phyloP scores from a whole-genome alignment of 2,888 invertebrate genomes.

The Acleris cristana region DNA sequence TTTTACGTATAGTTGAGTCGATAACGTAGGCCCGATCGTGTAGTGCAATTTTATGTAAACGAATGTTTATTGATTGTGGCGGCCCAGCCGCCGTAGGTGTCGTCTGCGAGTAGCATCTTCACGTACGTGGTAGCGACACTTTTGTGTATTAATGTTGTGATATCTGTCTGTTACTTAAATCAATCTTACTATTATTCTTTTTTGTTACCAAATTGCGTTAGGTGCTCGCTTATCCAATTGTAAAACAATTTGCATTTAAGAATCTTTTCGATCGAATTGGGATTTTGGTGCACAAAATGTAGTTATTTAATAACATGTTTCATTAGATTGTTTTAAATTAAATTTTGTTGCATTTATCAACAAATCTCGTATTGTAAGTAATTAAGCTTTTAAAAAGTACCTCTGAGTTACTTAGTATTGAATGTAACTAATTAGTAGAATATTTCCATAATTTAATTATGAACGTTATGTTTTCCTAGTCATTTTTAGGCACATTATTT shows the following conservation, averaged over 20 bases:
- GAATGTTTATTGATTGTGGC: constrained; percentile 33
- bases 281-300: constrained; percentile 57
- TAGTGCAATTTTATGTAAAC: constrained; percentile 17
- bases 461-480: constrained; percentile 32
- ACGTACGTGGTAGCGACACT: constrained; percentile 45
- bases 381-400: constrained; percentile 38
- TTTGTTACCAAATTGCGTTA: constrained; percentile 43
- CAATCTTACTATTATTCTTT: constrained; percentile 44
- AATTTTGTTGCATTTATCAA: constrained; percentile 66
- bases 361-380: constrained; percentile 39
- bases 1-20: constrained; percentile 31
- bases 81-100: constrained; percentile 46
- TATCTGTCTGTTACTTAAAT: constrained; percentile 48
- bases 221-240: constrained; percentile 57
- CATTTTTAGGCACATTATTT: constrained; percentile 35
- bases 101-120: constrained; percentile 41
- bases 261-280: constrained; percentile 38
- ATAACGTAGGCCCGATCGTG: constrained; percentile 21
- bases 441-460: constrained; percentile 45
- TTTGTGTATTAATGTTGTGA: constrained; percentile 58
- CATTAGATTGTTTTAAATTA: constrained; percentile 48
- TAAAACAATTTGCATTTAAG: constrained; percentile 64
- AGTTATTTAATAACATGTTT: constrained; percentile 39
- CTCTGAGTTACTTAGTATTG: constrained; percentile 38
- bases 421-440: constrained; percentile 40